phyloP scores from a whole-genome alignment of 2,113 vertebrate genomes.

The Tenrec ecaudatus region DNA sequence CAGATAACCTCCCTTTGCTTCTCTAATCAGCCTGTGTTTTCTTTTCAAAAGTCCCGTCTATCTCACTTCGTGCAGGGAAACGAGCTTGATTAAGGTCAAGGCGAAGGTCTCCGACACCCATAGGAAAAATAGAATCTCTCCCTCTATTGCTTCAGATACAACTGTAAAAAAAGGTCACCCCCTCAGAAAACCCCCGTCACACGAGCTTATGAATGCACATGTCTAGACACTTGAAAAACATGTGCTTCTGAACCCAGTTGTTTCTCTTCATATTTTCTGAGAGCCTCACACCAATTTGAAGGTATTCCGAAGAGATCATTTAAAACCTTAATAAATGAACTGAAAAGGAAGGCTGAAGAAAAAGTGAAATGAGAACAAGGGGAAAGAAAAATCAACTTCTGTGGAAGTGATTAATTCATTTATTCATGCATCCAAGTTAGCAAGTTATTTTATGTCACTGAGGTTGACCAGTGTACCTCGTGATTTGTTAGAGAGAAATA shows the following conservation, averaged over 20 bases:
- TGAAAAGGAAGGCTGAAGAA: slow-evolving; percentile 37
- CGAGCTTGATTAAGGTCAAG: slow-evolving; percentile 22
- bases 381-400: not conserved
- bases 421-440: not conserved
- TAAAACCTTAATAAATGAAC: slow-evolving; percentile 42
- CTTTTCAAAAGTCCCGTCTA: not conserved
- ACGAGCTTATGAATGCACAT: not conserved
- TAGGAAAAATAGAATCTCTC: slow-evolving; percentile 7
- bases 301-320: slow-evolving; percentile 22
- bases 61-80: slow-evolving; percentile 51
- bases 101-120: slow-evolving; percentile 15
- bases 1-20: slow-evolving; percentile 27
- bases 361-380: not conserved
- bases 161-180: not conserved
- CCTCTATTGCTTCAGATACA: not conserved
- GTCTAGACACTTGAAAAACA: slow-evolving; percentile 10
- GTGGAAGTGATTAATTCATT: slow-evolving; percentile 9
- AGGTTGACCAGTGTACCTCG: not conserved
- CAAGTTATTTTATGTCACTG: slow-evolving; percentile 1
- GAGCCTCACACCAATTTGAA: slow-evolving; percentile 33
- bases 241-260: not conserved
- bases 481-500: slow-evolving; percentile 38
- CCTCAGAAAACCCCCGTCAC: not conserved
- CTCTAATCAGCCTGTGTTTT: not conserved
- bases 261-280: slow-evolving; percentile 29